Conservation (phyloP, 1,140 invertebrate genomes). For the Sycophaga agraensis region DNA sequence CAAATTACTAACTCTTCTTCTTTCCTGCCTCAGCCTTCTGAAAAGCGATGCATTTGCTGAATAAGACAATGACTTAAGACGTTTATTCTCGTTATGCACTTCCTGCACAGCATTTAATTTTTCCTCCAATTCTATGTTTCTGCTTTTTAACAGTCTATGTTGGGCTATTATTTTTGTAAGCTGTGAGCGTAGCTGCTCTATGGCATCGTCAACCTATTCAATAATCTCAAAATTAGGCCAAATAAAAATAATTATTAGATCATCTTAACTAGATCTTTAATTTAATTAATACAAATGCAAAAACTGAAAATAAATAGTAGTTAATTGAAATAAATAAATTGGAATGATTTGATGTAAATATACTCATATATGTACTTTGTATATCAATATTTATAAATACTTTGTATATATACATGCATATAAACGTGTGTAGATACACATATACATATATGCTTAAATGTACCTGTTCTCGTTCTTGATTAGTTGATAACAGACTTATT, state of each 20-base stretch:
- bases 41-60: constrained; percentile 38
- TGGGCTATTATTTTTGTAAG: constrained; percentile 45
- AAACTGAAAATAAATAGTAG: no score
- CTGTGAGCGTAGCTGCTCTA: constrained; percentile 41
- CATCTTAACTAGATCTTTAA: no score
- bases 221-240: no score
- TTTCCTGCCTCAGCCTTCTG: constrained; percentile 39
- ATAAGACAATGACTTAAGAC: constrained; percentile 36
- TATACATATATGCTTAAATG: not conserved
- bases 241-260: no score
- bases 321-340: no score
- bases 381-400: not conserved
- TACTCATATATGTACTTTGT: no score
- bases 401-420: not conserved
- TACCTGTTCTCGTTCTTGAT: constrained; percentile 44
- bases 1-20: constrained; percentile 31
- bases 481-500: constrained; percentile 36
- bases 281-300: not conserved
- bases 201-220: constrained; percentile 43
- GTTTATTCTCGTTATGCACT: constrained; percentile 40
- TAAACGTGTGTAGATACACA: no score
- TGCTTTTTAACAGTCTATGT: constrained; percentile 44
- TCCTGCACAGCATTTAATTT: constrained; percentile 41
- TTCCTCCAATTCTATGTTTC: constrained; percentile 42
- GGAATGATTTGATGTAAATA: no score